Base-by-base conservation (phyloP, 2,888 invertebrate genomes). In the Blastobasis lacticolella region DNA sequence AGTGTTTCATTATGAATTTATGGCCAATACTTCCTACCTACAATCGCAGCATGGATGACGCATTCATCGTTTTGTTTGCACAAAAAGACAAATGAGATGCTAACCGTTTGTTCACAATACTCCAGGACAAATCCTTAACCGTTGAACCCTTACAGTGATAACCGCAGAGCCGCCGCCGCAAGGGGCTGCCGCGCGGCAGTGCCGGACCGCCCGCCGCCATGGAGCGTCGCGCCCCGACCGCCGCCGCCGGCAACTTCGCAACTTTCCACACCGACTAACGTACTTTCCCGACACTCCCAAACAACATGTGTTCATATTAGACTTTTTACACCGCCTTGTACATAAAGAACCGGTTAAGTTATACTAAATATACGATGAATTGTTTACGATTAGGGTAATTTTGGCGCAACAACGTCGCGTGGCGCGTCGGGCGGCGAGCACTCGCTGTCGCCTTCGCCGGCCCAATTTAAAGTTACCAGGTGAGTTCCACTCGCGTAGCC, bases 121-220 rank as follows among this genome's bases (percentile, higher is more conserved):
- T 46, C 10, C n/a, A 37, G 37, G n/a, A 23, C 23, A 7, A 50
- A 61, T 57, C 56, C 61, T 65, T 57, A 56, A 62, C 65, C 59
- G 59, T 56, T 57, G 53, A 63, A 63, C 61, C 66, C 62, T 67
- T 64, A 65, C 61, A 67, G 68, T 75, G 75, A 76, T 73, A 74
- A 75, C 71, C 67, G 58, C 69, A 76, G 77, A 81, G 75, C 73
- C 60, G 68, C 67, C 38, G 37, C 43, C 44, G 37, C 37, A 7
- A 50, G 46, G 45, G 57, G n/a, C n/a, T 58, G 60, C 56, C 52
- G 54, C 59, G 49, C 61, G 57, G 63, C 69, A 76, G 75, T 73
- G 56, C 47, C 51, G 54, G 53, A 54, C 52, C 56, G 52, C 55
- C 49, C 54, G 49, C 49, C 61, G 64, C 51, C 51, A 54, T 40